A percentile compares a stretch with the other conserved stretches of the same genome.
Conservation (phyloP, 2,113 vertebrate species). For the Sterrhoptilus dennistouni region DNA sequence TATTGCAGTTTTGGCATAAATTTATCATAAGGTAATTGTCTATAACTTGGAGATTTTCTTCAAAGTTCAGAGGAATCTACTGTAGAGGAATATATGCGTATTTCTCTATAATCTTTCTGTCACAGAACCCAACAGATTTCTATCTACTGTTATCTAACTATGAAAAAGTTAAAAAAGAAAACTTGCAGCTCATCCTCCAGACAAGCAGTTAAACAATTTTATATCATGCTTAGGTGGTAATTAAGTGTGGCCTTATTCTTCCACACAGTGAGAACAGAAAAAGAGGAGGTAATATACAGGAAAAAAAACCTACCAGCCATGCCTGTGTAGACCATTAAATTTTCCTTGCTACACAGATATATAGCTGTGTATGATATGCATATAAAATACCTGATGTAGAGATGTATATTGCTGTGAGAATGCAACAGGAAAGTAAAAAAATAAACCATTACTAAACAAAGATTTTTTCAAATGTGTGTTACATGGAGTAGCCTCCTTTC, state of each 20-base stretch:
- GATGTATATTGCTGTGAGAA: not conserved
- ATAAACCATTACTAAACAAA: not conserved
- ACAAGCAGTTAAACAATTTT: not conserved
- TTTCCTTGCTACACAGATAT: not conserved
- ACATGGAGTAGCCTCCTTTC: not conserved
- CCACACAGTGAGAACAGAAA: not conserved
- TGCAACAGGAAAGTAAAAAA: not conserved
- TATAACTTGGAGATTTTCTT: not conserved
- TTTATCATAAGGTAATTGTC: not conserved
- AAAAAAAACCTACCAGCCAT: not conserved
- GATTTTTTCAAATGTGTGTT: not conserved
- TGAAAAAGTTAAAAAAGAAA: slow-evolving; percentile 16
- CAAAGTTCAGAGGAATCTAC: not conserved
- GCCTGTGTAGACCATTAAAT: not conserved
- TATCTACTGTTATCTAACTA: not conserved
- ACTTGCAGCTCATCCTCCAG: not conserved
- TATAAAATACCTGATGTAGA: not conserved
- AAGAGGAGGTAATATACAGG: not conserved
- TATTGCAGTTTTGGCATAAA: not conserved
- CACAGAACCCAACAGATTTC: slow-evolving; percentile 27
- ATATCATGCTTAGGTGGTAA: not conserved
- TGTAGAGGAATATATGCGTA: not conserved
- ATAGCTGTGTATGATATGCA: not conserved
- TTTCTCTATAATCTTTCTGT: not conserved
- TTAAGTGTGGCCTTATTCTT: not conserved